Evolutionary conservation across 2,797 vertebrate species (phyloP).

Genomic region (Discoglossus pictus): DNA sequence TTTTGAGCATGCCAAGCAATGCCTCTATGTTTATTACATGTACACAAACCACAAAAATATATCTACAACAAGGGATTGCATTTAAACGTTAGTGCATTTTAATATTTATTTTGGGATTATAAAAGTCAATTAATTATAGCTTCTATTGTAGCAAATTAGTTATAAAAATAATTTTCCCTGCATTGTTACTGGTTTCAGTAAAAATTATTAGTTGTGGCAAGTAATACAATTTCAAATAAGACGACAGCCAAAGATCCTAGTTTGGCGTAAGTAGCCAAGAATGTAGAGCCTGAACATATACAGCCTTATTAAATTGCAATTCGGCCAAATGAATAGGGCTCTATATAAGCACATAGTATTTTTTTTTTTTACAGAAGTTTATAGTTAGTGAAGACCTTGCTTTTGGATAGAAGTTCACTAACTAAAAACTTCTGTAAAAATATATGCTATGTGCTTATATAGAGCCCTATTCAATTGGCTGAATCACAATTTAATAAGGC

Average conservation of each 20-base stretch:
- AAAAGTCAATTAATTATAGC: too few relatives aligned
- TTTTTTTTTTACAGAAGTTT: too few relatives aligned
- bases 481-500: too few relatives aligned
- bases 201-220: conserved; percentile 42
- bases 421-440: too few relatives aligned
- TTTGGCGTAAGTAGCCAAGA: conserved; percentile 24
- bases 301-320: conserved; percentile 10
- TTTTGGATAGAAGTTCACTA: too few relatives aligned
- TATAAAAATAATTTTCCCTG: background rate
- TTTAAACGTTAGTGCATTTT: conserved; percentile 19
- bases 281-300: conserved; percentile 38
- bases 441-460: too few relatives aligned
- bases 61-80: conserved; percentile 20
- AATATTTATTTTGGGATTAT: too few relatives aligned
- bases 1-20: too few relatives aligned
- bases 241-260: conserved; percentile 31
- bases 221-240: conserved; percentile 34
- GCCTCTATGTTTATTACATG: conserved; percentile 17
- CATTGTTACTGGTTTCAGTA: conserved; percentile 16
- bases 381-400: too few relatives aligned
- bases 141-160: background rate
- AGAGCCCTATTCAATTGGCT: too few relatives aligned
- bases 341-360: too few relatives aligned
- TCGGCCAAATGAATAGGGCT: too few relatives aligned
- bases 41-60: conserved; percentile 20